Conservation (phyloP, 2,888 invertebrate genomes). For the Achlya flavicornis region DNA sequence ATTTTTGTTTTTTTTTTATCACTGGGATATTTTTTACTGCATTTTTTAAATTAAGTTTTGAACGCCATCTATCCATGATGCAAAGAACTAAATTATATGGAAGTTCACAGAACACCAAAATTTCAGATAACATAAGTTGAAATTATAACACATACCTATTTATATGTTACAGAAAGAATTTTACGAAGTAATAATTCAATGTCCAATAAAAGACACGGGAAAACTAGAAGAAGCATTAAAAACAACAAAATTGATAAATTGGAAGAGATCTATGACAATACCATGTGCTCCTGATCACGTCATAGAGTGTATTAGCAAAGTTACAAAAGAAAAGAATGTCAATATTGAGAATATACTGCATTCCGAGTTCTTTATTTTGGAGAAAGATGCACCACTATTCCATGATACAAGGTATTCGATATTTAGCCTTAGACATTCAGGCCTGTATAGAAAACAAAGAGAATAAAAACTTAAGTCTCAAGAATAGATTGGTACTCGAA, state of each 20-base stretch:
- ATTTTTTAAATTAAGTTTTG: no score
- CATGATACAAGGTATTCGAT: slow-evolving; percentile 40
- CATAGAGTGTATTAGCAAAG: slow-evolving; percentile 36
- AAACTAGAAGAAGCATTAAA: slow-evolving; percentile 50
- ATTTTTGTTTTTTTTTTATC: no score
- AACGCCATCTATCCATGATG: no score
- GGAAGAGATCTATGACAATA: slow-evolving; percentile 39
- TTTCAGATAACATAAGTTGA: no score
- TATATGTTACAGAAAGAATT: slow-evolving; percentile 41
- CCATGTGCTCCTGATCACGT: slow-evolving; percentile 45
- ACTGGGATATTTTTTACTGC: no score
- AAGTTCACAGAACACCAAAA: no score
- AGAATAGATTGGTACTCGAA: no score
- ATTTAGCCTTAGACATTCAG: not conserved
- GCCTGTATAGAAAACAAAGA: no score
- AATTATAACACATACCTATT: slow-evolving; percentile 4
- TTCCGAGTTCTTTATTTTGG: slow-evolving; percentile 40
- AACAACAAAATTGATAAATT: slow-evolving; percentile 54
- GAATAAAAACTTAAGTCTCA: no score
- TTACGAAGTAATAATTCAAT: slow-evolving; percentile 56
- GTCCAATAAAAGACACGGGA: slow-evolving; percentile 46
- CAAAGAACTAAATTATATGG: no score
- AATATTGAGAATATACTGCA: slow-evolving; percentile 24
- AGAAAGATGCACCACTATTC: slow-evolving; percentile 32
- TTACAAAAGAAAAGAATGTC: slow-evolving; percentile 30